A percentile compares a stretch with the other conserved stretches of the same genome.
phyloP scores from a whole-genome alignment of 2,797 vertebrate species.

The Lagorchestes hirsutus region DNA sequence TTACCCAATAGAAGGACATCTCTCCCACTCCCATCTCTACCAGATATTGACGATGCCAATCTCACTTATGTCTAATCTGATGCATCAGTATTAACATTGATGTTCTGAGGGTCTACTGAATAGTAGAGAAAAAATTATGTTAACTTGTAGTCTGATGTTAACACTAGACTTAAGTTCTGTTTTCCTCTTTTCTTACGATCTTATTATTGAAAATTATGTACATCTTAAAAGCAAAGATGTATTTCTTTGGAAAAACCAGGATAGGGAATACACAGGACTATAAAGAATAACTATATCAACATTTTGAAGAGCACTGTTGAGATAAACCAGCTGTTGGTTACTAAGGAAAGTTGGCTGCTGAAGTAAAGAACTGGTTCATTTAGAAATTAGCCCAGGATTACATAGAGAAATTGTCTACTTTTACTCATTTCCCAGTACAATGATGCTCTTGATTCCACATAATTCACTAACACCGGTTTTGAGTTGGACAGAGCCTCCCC shows the following conservation, averaged over 20 bases:
- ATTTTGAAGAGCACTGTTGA: background rate
- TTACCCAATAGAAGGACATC: conserved; percentile 50
- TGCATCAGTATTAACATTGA: background rate
- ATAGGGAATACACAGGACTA: background rate
- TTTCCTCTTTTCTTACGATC: conserved; percentile 11
- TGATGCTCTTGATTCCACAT: background rate
- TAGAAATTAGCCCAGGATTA: background rate
- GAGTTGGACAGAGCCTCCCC: background rate
- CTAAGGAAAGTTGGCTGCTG: background rate
- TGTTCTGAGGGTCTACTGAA: background rate
- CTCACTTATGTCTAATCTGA: background rate
- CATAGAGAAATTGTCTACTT: background rate
- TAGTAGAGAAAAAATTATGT: background rate
- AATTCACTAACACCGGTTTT: conserved; percentile 35
- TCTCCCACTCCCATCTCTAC: conserved; percentile 15
- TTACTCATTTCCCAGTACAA: background rate
- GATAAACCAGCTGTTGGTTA: background rate
- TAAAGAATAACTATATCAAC: background rate
- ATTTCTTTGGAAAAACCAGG: background rate
- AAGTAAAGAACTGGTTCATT: background rate
- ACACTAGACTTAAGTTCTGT: background rate
- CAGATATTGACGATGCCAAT: background rate
- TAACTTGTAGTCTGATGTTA: background rate
- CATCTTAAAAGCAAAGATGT: conserved; percentile 2
- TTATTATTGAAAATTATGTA: background rate